A percentile compares a stretch with the other conserved stretches of the same genome.
Conservation (phyloP, 2,113 vertebrate species). For the Istiophorus platypterus region DNA sequence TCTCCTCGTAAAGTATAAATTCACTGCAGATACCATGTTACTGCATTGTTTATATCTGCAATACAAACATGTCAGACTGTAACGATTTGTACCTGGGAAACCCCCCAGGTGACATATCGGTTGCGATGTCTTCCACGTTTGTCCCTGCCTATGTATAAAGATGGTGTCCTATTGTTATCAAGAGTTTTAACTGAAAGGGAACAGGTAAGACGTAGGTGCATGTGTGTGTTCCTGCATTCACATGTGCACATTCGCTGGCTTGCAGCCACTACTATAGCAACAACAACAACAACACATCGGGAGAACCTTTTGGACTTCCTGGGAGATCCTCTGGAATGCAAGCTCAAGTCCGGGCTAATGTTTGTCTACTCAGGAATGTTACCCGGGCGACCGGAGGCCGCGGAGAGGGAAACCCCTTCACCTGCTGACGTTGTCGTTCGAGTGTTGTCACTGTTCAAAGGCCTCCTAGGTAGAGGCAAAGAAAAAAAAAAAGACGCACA, state of each 20-base stretch:
- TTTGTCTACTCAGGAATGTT: conserved; percentile 86
- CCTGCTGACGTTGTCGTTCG: conserved; percentile 76
- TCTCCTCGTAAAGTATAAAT: not conserved
- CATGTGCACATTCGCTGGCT: conserved; percentile 62
- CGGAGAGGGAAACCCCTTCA: conserved; percentile 82
- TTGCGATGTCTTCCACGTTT: conserved; percentile 59
- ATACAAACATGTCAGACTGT: conserved; percentile 1
- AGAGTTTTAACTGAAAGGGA: conserved; percentile 7
- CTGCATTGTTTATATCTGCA: not conserved
- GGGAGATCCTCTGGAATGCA: conserved; percentile 80
- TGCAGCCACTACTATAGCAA: conserved; percentile 81
- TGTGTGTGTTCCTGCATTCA: conserved; percentile 50
- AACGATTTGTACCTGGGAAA: conserved; percentile 4
- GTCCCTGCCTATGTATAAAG: conserved; percentile 14
- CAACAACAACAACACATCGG: conserved; percentile 79
- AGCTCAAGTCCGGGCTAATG: conserved; percentile 76
- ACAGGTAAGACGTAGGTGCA: conserved; percentile 33
- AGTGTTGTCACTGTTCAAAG: conserved; percentile 77
- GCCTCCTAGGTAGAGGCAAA: conserved; percentile 47
- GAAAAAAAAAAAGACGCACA: conserved; percentile 49
- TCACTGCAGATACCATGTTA: not conserved
- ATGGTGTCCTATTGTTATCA: conserved; percentile 28
- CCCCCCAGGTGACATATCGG: not conserved
- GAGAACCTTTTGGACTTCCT: conserved; percentile 73
- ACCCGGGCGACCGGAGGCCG: conserved; percentile 76